Base-by-base conservation (phyloP, 2,888 invertebrate species). In the Erpobdella octoculata region DNA sequence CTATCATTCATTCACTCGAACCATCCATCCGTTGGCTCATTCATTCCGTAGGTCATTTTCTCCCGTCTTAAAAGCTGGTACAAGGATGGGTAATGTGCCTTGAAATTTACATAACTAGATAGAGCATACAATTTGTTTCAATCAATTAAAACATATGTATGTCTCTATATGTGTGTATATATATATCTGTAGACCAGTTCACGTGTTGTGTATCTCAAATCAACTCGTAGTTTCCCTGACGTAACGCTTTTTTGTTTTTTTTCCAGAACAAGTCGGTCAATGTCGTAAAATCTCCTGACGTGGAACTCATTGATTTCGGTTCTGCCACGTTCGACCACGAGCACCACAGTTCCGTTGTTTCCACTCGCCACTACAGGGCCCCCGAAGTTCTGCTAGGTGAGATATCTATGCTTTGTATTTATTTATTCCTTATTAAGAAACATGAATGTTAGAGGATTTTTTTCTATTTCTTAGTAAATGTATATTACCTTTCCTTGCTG, bases 271-370 rank as follows among this genome's bases (percentile, higher is more conserved):
- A 91, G 82, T 92, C 93, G 82, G 87, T 88, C 89, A 81, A 89
- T 89, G 75, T 79, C 75, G 91, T 97, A 72, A 92, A 92, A 83
- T 89, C 89, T 80, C 93, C 95, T 74, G 92, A 94, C 84, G 95
- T 99, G 77, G 89, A 92, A 78, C 88, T 98, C 76, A 99, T 98
- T 80, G 98, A 98, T 86, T 97, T 98, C 86, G 98, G 98, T 78
- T 96, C 96, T 83, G 98, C 98, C 37, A 99, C 98, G 48, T 98
- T 99, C 85, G 98, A 99, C 86, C 91, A 97, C 86, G 98, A 99
- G 84, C 97, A 99, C 86, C 98, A 98, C 86, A 94, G 94, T 85
- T 97, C 97, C 77, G 97, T 98, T 82, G 97, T 98, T 69, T 97
- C 97, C 76, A 98, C 98, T 37, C 87, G 98, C 78, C 98, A 99